phyloP scores from a whole-genome alignment of 2,888 invertebrate genomes.

The Eilema griseolum region DNA sequence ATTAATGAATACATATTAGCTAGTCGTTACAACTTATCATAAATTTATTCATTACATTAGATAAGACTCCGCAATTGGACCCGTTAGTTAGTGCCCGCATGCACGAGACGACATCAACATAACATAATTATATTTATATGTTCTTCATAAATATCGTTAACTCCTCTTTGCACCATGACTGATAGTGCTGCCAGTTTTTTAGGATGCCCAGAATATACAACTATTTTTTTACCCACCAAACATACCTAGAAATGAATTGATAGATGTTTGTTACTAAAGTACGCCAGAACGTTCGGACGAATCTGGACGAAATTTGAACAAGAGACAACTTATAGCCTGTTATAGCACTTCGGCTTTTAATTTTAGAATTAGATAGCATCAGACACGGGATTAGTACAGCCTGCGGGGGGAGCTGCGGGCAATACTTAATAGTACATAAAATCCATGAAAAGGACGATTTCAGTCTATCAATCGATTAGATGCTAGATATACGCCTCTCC shows the following conservation, averaged over 20 bases:
- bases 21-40: constrained; percentile 40
- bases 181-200: neutral
- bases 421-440: too few species aligned
- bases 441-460: too few species aligned
- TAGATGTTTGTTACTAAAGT: too few species aligned
- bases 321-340: too few species aligned
- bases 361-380: neutral
- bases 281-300: too few species aligned
- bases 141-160: neutral
- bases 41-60: constrained; percentile 49
- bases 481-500: too few species aligned
- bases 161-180: neutral
- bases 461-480: neutral
- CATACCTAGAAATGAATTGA: too few species aligned
- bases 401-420: too few species aligned
- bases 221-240: too few species aligned
- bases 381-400: too few species aligned
- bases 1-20: constrained; percentile 24
- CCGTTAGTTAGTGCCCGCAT: constrained; percentile 46
- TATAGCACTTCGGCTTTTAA: neutral
- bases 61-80: constrained; percentile 51
- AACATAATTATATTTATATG: neutral
- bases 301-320: too few species aligned
- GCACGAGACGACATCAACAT: constrained; percentile 19
- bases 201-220: neutral